Base-by-base conservation (phyloP, 1,140 invertebrate species). In the Bombyx mandarina region DNA sequence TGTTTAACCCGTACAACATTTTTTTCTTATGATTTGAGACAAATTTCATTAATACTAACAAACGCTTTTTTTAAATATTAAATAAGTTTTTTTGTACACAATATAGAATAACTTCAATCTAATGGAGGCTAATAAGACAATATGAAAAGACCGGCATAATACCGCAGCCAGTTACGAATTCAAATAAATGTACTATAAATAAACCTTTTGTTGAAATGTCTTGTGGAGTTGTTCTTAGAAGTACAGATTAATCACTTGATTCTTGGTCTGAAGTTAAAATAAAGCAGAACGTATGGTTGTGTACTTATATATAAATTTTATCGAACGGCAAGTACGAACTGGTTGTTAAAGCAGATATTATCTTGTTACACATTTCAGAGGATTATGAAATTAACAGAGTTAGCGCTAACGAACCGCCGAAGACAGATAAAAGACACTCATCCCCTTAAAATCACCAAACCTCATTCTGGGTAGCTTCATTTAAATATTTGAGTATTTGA, bases 221-320 rank as follows among this genome's bases (percentile, higher is more conserved):
- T 45, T 18, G 12, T 45, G 35, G 26, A 45, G 51, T 52, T 43
- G 53, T 44, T 45, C 47, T 55, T 46, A 45, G 12, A 42, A 51
- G 44, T 45, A 45, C 52, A 59, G 54, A 59, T 51, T 50, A 54
- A 58, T 63, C 52, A 54, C 45, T 45, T n/a, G 9, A 22, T 35
- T n/a, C 48, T 22, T 49, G 7, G 22, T 49, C 12, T 49, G n/a
- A 22, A 49, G 48, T n/a, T 49, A 49, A 12, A 22, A 49, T 49
- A 49, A 49, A 49, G 48, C 48, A 49, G 45, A 47, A 22, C 22
- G 12, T 49, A 10, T 18, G 48, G n/a, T 7, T 8, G n/a, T 12
- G 48, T 7, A 49, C 48, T 49, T 49, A 18, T 49, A 22, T 49
- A 22, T 6, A 12, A 49, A 49, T 12, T 49, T 47, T 47, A 47